Evolutionary conservation across 1,140 invertebrate genomes (phyloP), one percentile per base, ranked within the genome.

Genomic region (Fragariocoptes setiger): DNA sequence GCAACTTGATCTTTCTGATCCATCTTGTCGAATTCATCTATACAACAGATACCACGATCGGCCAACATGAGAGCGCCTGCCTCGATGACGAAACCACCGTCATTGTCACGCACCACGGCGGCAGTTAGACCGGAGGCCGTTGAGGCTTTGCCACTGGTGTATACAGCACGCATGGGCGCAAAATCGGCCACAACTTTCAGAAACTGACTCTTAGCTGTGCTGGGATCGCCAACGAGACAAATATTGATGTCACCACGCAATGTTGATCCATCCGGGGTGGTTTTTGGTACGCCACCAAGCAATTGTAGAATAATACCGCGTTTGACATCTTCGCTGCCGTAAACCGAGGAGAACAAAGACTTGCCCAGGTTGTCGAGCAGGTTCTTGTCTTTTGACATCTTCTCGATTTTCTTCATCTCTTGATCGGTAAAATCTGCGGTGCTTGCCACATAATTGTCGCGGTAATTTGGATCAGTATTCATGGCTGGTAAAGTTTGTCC

Each of bases 21-120:
- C 92, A 99, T 99, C 64, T 99, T 97, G 54, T 99, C 92, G 61
- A 99, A 97, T 62, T 97, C 90, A 56, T 99, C 90, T 49, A 99
- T 99, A 55, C 90, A 99, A 56, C 90, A 97, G 20, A 99, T 77
- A 14, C 92, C 90, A 59, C 61, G 42, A 58, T 99, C 90, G 0
- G 90, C 90, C 49, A 99, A 66, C 86, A 99, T 95, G 3, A 99
- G 60, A 3, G 92, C 92, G 35, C 92, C 92, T 17, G 90, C 92
- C 66, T 99, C 92, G 44, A 99, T 97, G 1, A 97, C 90, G 62
- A 95, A 97, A 60, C 97, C 90, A 41, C 75, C 72, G 58, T 97
- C 92, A 58, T 97, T 88, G 55, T 97, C 92, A 56, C 74, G 65
- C 0, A 95, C 85, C 16, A 95, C 86, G 38, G 88, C 90, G 12